A percentile compares a stretch with the other conserved stretches of the same genome.
Conservation (phyloP, 2,797 vertebrate species). For the Schizopygopsis malacanthus region DNA sequence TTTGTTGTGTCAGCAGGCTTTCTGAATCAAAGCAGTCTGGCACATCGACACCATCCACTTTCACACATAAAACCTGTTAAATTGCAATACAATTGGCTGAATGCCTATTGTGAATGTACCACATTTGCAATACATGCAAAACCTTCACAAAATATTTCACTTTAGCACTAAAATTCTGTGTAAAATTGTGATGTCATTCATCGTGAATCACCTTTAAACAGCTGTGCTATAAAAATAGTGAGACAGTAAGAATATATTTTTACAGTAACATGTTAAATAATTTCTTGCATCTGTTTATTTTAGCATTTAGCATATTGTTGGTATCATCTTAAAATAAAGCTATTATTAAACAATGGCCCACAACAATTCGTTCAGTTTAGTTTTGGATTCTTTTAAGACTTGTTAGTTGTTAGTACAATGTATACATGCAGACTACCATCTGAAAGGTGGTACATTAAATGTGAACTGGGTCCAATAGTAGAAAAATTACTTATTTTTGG, state of each 20-base stretch:
- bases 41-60: neutral
- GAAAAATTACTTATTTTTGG: neutral
- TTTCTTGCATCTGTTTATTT: neutral
- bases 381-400: neutral
- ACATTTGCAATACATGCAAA: neutral
- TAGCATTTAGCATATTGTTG: neutral
- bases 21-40: conserved; percentile 3
- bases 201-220: neutral
- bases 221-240: neutral
- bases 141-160: neutral
- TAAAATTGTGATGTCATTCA: neutral
- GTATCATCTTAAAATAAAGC: neutral
- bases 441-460: neutral
- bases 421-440: neutral
- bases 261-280: no score
- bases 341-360: neutral
- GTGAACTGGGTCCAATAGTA: neutral
- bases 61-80: neutral
- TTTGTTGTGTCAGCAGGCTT: conserved; percentile 29
- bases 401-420: neutral
- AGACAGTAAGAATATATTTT: neutral
- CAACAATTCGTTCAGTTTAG: neutral
- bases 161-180: neutral
- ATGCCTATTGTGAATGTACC: neutral
- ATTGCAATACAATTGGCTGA: neutral